A percentile compares a stretch with the other conserved stretches of the same genome.
These are phyloP conservation scores for Procambarus clarkii DNA, from an alignment of 1,140 invertebrate species.

Conservation along the genomic window DNA sequence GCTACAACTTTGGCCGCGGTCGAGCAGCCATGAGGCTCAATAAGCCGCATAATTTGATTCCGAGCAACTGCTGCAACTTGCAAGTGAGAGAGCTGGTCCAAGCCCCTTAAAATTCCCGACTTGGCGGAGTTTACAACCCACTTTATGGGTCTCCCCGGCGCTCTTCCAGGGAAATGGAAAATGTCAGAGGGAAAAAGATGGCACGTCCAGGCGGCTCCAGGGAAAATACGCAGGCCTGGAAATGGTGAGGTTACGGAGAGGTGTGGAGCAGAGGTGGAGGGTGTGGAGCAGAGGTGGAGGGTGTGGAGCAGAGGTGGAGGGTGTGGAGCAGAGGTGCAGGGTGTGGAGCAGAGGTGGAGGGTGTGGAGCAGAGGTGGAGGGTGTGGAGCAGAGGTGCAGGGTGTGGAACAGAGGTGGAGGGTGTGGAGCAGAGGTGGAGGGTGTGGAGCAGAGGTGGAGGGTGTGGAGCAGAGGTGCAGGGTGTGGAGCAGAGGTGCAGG, in stretches of 20 bases:
- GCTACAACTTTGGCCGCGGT: constrained; percentile 23
- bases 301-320: no score
- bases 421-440: no score
- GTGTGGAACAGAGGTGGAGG: no score
- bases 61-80: constrained; percentile 54
- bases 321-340: no score
- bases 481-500: no score
- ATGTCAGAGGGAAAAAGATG: constrained; percentile 73
- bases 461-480: no score
- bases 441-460: no score
- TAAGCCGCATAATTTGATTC: constrained; percentile 66
- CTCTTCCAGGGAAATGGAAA: constrained; percentile 73
- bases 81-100: constrained; percentile 50
- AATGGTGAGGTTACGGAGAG: constrained; percentile 54
- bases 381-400: no score
- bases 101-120: constrained; percentile 67
- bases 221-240: constrained; percentile 66
- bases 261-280: no score
- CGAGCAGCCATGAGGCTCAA: constrained; percentile 51
- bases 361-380: no score
- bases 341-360: no score
- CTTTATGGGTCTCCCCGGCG: constrained; percentile 72
- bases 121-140: constrained; percentile 69
- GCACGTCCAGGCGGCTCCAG: constrained; percentile 64
- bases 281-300: no score